Conservation (phyloP, 2,888 invertebrate species). For the Lathronympha strigana region DNA sequence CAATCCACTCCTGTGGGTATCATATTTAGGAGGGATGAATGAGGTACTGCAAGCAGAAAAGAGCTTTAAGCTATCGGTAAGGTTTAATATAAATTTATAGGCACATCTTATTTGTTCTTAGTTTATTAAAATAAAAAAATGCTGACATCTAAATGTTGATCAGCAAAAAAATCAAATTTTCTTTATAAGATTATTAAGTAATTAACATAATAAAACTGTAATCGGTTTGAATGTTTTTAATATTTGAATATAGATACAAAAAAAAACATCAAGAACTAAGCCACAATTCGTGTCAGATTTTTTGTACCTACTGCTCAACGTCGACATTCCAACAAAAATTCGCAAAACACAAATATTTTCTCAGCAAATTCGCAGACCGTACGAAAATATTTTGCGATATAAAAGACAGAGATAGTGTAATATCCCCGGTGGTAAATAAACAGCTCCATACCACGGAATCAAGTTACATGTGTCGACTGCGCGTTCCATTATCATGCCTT, state of each 20-base stretch:
- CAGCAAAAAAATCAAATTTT: background rate
- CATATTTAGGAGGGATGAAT: constrained; percentile 71
- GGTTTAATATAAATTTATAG: constrained; percentile 4
- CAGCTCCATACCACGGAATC: constrained; percentile 66
- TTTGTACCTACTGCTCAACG: background rate
- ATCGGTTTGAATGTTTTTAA: background rate
- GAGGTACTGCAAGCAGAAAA: constrained; percentile 57
- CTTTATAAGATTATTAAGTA: background rate
- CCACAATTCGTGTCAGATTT: background rate
- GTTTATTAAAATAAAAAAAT: background rate
- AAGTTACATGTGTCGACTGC: constrained; percentile 65
- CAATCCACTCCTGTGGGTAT: constrained; percentile 77
- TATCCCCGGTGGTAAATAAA: constrained; percentile 63
- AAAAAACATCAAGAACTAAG: background rate
- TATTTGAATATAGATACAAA: background rate
- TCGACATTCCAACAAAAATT: constrained; percentile 5
- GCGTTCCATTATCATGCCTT: constrained; percentile 33
- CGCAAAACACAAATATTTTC: constrained; percentile 3
- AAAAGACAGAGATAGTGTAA: constrained; percentile 65
- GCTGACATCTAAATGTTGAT: background rate
- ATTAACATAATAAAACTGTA: background rate
- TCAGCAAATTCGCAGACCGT: constrained; percentile 48
- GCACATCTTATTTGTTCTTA: background rate
- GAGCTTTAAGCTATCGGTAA: constrained; percentile 11
- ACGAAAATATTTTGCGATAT: constrained; percentile 56